Percentiles rank a stretch among this genome's conserved stretches.
These are phyloP conservation scores for Indicator maculatus DNA, from an alignment of 2,113 vertebrate species.

Conservation along the genomic window DNA sequence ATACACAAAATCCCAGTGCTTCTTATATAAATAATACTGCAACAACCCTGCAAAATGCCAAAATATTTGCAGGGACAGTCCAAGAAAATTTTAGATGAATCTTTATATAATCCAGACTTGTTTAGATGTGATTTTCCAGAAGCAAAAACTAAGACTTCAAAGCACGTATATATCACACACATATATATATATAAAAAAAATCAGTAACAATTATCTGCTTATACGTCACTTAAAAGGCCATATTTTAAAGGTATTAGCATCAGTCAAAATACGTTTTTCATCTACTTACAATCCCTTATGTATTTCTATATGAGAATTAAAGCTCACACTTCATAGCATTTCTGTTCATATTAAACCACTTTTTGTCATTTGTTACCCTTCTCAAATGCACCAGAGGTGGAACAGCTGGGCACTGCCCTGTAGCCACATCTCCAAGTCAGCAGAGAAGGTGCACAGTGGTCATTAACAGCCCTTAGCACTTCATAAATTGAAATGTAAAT, in stretches of 20 bases:
- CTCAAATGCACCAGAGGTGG: background rate
- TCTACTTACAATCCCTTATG: background rate
- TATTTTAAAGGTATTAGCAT: background rate
- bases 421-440: background rate
- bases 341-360: background rate
- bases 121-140: background rate
- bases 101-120: background rate
- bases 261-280: background rate
- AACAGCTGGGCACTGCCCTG: background rate
- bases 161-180: background rate
- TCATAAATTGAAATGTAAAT: background rate
- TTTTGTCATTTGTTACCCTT: background rate
- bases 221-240: background rate
- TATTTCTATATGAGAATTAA: background rate
- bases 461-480: background rate
- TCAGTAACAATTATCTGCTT: background rate
- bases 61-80: slow-evolving; percentile 37
- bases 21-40: background rate
- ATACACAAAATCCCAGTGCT: background rate
- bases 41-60: background rate
- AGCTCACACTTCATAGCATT: background rate
- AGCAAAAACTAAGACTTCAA: background rate
- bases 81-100: background rate
- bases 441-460: background rate
- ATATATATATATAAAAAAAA: background rate